These are phyloP conservation scores for Dunckerocampus dactyliophorus DNA, from an alignment of 2,113 vertebrate species.

Conservation along the genomic window DNA sequence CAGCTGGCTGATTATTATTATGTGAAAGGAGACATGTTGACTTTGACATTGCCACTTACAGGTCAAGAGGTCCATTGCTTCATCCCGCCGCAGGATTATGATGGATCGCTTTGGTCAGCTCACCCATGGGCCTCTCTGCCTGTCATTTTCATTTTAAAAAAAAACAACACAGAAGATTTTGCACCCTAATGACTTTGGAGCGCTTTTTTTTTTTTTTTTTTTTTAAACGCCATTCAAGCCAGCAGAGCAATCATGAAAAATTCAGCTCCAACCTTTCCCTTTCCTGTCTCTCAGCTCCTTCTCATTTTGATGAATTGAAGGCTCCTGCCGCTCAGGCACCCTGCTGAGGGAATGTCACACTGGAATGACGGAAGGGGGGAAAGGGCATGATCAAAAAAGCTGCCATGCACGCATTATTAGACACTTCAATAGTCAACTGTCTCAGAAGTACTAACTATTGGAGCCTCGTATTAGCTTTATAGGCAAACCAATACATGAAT, in stretches of 20 bases:
- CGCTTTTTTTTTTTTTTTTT: not conserved
- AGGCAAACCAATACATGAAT: too few relatives aligned
- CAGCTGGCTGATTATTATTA: conserved; percentile 1
- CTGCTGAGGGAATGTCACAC: conserved; percentile 40
- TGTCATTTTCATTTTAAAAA: too few relatives aligned
- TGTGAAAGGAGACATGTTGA: conserved; percentile 11
- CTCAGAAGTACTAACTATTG: not conserved
- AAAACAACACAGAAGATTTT: too few relatives aligned
- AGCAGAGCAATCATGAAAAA: conserved; percentile 70
- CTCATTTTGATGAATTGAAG: conserved; percentile 37
- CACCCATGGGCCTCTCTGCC: conserved; percentile 1
- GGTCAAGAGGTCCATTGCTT: conserved; percentile 24
- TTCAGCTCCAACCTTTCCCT: conserved; percentile 68
- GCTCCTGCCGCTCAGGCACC: conserved; percentile 49
- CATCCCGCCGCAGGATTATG: conserved; percentile 15
- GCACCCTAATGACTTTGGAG: not conserved
- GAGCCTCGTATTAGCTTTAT: not conserved
- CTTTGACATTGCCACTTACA: conserved; percentile 17
- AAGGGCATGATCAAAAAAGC: conserved; percentile 32
- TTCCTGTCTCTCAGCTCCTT: conserved; percentile 21
- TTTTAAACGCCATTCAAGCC: conserved; percentile 17
- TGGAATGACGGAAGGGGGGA: conserved; percentile 32
- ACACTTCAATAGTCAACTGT: not conserved
- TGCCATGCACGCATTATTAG: not conserved
- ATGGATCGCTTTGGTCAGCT: conserved; percentile 15